Evolutionary conservation across 1,140 invertebrate species (phyloP), one percentile per base, ranked within the genome.

Genomic region (Galleria mellonella): DNA sequence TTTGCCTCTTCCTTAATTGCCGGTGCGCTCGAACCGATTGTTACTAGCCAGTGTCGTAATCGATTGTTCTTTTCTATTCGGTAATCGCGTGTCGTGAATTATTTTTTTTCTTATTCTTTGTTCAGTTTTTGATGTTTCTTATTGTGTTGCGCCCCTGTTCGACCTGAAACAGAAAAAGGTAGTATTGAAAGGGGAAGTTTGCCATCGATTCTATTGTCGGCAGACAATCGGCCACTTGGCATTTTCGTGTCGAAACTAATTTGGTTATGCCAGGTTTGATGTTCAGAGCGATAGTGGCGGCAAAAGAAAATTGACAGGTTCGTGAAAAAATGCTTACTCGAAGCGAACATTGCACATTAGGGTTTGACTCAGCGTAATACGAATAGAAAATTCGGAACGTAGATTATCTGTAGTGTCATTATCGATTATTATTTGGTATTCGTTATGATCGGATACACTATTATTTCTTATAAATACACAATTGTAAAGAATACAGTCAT

Each of bases 181-280:
- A 57, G 56, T 67, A 71, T 73, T 76, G 73, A 73, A 75, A 72
- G 66, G 66, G 65, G 62, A 73, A 70, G 57, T 72, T 67, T 65
- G 53, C 64, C 59, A 79, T 78, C 74, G 75, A 83, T 78, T 76
- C 67, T 55, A 70, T 75, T 75, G 70, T 75, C 47, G 37, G 58
- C 66, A 79, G 78, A 83, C 75, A 79, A 83, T 76, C 78, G 72
- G 72, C 61, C 58, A 72, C 52, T 71, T 53, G 63, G 23, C 55
- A 65, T 72, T 62, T 83, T 79, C 81, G 77, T 84, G 81, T 81
- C 69, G 66, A 75, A 78, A 82, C 74, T 77, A 84, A 82, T 81
- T 84, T 84, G 66, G 63, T 64, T 75, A 66, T 52, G 33, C 35
- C 13, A n/a, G 45, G 75, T 78, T 56, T 17, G 65, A 74, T 68